Percentiles rank a stretch among this genome's conserved stretches.
Conservation (phyloP, 2,113 vertebrate species). For the Machaerirhynchus nigripectus region DNA sequence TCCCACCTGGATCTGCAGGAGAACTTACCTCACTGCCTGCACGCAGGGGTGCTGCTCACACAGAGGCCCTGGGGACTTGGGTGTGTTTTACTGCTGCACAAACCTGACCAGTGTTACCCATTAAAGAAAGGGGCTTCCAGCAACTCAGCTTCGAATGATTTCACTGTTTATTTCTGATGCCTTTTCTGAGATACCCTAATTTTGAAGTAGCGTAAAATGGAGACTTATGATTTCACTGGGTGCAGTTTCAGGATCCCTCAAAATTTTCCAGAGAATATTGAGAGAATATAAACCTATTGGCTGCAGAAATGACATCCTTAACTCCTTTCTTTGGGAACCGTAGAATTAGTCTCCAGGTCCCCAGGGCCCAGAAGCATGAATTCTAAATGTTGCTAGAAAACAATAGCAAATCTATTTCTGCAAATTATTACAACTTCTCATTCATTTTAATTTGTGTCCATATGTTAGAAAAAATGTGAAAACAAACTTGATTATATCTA, state of each 20-base stretch:
- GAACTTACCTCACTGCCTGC: accelerated
- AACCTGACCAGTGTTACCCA: neutral
- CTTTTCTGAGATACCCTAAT: neutral
- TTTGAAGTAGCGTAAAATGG: neutral
- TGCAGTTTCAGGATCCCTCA: neutral
- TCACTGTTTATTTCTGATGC: neutral
- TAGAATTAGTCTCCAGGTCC: neutral
- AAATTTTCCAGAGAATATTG: neutral
- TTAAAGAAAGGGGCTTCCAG: neutral
- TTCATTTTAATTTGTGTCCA: neutral
- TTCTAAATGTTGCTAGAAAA: neutral
- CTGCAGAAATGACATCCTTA: neutral
- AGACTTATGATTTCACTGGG: neutral
- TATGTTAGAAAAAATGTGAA: neutral
- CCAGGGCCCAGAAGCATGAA: neutral
- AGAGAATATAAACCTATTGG: neutral
- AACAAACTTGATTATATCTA: neutral
- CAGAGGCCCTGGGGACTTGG: accelerated
- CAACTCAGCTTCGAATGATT: neutral
- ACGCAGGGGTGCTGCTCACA: accelerated
- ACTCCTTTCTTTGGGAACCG: neutral
- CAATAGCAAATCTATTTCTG: neutral
- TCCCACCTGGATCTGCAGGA: accelerated
- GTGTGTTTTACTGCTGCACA: accelerated
- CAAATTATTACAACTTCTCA: neutral